Base-by-base conservation (phyloP, 2,113 vertebrate species). In the Mirounga angustirostris region DNA sequence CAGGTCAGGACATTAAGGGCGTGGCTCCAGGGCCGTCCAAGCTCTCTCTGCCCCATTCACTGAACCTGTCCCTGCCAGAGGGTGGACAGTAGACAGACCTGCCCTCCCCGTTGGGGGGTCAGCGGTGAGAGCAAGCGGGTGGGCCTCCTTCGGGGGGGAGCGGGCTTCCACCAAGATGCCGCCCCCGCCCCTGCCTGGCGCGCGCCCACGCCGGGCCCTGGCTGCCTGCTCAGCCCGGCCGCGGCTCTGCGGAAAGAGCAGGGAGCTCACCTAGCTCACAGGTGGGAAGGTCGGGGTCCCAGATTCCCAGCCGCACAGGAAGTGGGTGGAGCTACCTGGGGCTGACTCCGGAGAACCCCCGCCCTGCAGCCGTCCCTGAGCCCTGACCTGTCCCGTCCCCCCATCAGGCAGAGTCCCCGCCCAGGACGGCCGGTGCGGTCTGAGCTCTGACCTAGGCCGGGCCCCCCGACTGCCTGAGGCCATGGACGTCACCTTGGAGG, bases 1-100 rank as follows among this genome's bases (percentile, higher is more conserved):
- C 22, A 9, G 50, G 56, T 28, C 11, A 10, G 22, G 22, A 11
- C 19, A 1, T 0, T 0, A 0, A 14, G 43, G 24, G 1, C 0
- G 0, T 1, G 19, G 28, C 26, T 15, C n/a, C 3, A 0, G 43
- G 15, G 54, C 16, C 5, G n/a, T n/a, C 36, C 67, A 7, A 19
- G 0, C 19, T 12, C 22, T 18, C 54, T 14, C 30, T 0, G 7
- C 63, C 33, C 26, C 40, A 1, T 2, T 22, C 5, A 4, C 61
- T 11, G 63, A 19, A 9, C 1, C 18, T 0, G 0, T 5, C 1
- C 43, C 2, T 1, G 36, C 65, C 54, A 8, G 50, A 13, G 22
- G 43, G 1, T 0, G 46, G 28, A 43, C 0, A 1, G 26, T 1
- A 14, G 54, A 67, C 28, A 9, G 6, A 10, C 26, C 8, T 9